Percentiles rank a stretch among this genome's conserved stretches.
Conservation (phyloP, 2,888 invertebrate genomes). For the Caenorhabditis angaria region DNA sequence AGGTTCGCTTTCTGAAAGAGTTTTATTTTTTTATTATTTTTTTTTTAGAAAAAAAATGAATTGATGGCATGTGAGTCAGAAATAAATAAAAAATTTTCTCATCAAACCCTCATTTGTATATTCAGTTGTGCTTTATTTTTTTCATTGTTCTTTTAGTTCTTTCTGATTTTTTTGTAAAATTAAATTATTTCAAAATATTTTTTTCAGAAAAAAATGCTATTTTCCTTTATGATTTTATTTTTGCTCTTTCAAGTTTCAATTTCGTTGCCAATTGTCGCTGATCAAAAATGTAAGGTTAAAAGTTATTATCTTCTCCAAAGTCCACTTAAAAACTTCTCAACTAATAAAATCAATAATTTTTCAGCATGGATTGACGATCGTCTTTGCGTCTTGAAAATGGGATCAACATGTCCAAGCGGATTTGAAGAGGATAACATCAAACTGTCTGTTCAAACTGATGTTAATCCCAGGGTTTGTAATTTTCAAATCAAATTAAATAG, state of each 20-base stretch:
- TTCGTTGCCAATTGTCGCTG: background rate
- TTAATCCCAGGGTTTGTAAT: slow-evolving; percentile 36
- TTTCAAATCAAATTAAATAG: background rate
- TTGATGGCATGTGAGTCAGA: too few species aligned
- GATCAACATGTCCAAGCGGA: slow-evolving; percentile 41
- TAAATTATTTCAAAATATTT: too few species aligned
- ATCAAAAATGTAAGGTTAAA: background rate
- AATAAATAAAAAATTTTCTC: too few species aligned
- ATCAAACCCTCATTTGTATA: too few species aligned
- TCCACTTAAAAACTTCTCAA: too few species aligned
- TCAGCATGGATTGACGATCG: slow-evolving; percentile 33
- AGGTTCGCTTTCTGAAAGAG: too few species aligned
- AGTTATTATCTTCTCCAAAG: background rate
- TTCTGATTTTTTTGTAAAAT: too few species aligned
- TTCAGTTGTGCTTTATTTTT: too few species aligned
- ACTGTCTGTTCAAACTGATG: slow-evolving; percentile 46
- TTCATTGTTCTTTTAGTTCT: too few species aligned
- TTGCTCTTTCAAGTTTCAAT: background rate
- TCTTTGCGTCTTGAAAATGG: slow-evolving; percentile 45
- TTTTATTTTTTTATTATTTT: too few species aligned
- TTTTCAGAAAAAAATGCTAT: background rate
- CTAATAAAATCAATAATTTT: background rate
- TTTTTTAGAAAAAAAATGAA: too few species aligned
- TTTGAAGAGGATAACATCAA: slow-evolving; percentile 35
- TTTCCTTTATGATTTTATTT: background rate